Percentiles rank a stretch among this genome's conserved stretches.
Evolutionary conservation across 1,140 invertebrate genomes (phyloP).

Genomic region (Neuroterus valhalla): DNA sequence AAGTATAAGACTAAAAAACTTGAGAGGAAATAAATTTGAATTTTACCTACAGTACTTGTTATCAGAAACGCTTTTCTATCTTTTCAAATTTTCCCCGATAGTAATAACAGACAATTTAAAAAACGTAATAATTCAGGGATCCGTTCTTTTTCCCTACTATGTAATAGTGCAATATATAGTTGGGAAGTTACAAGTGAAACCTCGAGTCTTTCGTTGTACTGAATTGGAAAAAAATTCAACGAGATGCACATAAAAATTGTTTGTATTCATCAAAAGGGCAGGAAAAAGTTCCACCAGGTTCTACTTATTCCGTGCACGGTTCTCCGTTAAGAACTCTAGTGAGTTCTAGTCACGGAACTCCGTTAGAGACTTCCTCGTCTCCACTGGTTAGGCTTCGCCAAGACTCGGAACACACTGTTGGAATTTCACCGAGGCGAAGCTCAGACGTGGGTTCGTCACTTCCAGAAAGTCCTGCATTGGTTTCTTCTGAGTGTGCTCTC

Average conservation of each 20-base stretch:
- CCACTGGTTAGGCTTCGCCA: slow-evolving; percentile 63
- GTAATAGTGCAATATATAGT: not conserved
- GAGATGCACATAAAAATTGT: slow-evolving; percentile 29
- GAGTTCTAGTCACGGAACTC: slow-evolving; percentile 64
- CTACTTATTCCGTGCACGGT: slow-evolving; percentile 61
- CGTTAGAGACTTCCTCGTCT: slow-evolving; percentile 57
- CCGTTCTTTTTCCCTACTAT: too few species aligned
- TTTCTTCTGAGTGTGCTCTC: slow-evolving; percentile 60
- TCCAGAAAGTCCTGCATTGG: slow-evolving; percentile 56
- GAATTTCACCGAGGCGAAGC: slow-evolving; percentile 58
- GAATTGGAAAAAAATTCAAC: not conserved
- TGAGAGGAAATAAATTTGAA: too few species aligned
- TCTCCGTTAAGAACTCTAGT: slow-evolving; percentile 63
- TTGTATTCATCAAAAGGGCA: slow-evolving; percentile 60
- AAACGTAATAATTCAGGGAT: too few species aligned
- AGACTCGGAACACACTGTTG: slow-evolving; percentile 61
- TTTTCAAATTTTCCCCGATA: too few species aligned
- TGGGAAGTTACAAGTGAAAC: not conserved
- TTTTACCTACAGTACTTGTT: too few species aligned
- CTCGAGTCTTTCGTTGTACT: slow-evolving; percentile 35
- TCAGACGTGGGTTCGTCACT: slow-evolving; percentile 59
- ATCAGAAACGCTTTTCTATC: too few species aligned
- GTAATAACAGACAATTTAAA: too few species aligned
- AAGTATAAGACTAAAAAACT: too few species aligned
- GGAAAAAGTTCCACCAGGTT: slow-evolving; percentile 61